Evolutionary conservation across 2,113 vertebrate genomes (phyloP).

Genomic region (Nycticryphes semicollaris): DNA sequence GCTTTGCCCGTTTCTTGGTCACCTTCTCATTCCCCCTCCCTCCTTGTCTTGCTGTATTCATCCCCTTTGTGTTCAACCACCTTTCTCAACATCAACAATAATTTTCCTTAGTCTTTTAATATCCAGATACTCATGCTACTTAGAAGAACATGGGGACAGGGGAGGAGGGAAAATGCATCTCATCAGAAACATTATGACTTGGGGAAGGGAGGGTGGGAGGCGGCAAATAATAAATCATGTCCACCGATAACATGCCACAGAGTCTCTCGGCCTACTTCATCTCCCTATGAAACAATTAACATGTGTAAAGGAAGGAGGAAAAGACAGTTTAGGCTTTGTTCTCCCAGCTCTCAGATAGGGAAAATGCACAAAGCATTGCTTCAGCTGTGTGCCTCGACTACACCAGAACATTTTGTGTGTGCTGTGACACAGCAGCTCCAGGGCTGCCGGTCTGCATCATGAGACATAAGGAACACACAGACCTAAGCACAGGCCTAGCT

Average conservation of each 20-base stretch:
- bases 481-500: not conserved
- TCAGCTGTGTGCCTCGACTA: not conserved
- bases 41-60: not conserved
- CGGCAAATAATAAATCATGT: not conserved
- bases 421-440: not conserved
- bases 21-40: not conserved
- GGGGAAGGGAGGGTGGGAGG: no score
- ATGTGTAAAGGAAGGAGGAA: not conserved
- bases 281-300: not conserved
- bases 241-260: not conserved
- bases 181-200: not conserved
- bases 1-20: not conserved
- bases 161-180: not conserved
- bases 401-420: not conserved
- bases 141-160: not conserved
- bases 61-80: not conserved
- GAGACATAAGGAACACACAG: fast-evolving
- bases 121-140: not conserved
- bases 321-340: not conserved
- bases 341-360: not conserved
- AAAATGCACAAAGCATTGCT: not conserved
- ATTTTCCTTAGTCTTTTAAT: not conserved
- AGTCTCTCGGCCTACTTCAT: not conserved
- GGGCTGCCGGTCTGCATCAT: not conserved
- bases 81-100: not conserved